phyloP scores from a whole-genome alignment of 30 jellyfish, hydroid and myxozoan species.

The Rhopilema esculentum region DNA sequence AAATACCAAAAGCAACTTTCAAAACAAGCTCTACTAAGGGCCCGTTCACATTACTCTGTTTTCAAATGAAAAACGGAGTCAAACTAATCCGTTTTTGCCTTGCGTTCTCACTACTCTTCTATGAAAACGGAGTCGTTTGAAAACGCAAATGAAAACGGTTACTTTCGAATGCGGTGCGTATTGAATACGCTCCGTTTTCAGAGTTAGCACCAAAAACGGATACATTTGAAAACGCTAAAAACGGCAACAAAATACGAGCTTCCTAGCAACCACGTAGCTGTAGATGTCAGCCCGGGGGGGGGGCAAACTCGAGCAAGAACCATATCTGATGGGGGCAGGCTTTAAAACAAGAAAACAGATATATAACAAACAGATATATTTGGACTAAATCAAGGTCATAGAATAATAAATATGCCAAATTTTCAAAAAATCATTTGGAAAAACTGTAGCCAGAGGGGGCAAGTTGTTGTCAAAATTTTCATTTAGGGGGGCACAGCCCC shows the following conservation, averaged over 20 bases:
- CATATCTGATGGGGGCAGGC: not conserved
- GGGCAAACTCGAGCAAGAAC: not conserved
- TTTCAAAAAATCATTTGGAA: not conserved
- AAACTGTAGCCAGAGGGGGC: not conserved
- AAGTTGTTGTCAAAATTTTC: not conserved
- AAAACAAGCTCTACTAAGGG: too few relatives aligned
- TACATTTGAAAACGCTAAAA: too few relatives aligned
- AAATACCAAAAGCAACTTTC: too few relatives aligned
- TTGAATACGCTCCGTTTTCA: not conserved
- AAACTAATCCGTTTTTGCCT: too few relatives aligned
- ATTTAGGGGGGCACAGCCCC: not conserved
- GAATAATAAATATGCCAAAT: not conserved
- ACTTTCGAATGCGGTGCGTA: too few relatives aligned
- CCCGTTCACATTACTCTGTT: too few relatives aligned
- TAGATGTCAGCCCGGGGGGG: not conserved
- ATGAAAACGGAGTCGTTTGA: too few relatives aligned
- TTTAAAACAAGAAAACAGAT: not conserved
- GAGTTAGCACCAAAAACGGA: not conserved
- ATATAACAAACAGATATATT: not conserved
- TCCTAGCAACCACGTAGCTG: not conserved
- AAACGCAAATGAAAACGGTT: too few relatives aligned
- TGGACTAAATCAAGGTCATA: not conserved
- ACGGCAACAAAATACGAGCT: too few relatives aligned
- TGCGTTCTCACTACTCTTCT: too few relatives aligned
- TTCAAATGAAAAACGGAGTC: too few relatives aligned